phyloP scores from a whole-genome alignment of 2,888 invertebrate species.

The Acronicta alni region DNA sequence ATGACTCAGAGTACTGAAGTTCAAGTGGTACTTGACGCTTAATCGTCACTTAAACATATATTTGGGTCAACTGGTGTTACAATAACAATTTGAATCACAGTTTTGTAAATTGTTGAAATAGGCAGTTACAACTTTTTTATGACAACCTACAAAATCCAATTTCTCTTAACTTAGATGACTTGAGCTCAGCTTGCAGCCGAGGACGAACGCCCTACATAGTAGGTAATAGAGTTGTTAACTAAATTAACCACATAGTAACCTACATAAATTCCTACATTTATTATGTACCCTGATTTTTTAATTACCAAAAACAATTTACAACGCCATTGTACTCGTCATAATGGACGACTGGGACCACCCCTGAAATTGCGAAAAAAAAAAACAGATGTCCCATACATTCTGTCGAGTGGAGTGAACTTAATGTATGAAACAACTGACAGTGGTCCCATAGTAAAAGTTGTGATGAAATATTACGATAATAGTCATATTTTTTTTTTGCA shows the following conservation, averaged over 20 bases:
- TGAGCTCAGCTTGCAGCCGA: conserved; percentile 24
- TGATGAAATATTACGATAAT: too few relatives aligned
- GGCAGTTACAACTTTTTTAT: conserved; percentile 32
- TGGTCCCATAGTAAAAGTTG: too few relatives aligned
- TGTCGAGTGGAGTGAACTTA: too few relatives aligned
- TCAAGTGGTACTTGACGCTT: conserved; percentile 7
- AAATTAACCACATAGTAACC: background rate
- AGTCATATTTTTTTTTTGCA: too few relatives aligned
- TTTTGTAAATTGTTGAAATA: conserved; percentile 30
- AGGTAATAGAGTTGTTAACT: background rate
- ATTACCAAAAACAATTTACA: too few relatives aligned
- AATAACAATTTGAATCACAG: conserved; percentile 28
- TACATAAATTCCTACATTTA: too few relatives aligned
- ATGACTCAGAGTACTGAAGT: conserved; percentile 3
- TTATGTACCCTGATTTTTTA: too few relatives aligned
- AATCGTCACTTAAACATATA: background rate
- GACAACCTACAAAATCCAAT: conserved; percentile 34
- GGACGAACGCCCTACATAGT: background rate
- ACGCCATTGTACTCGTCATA: too few relatives aligned
- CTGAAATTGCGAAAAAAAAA: too few relatives aligned
- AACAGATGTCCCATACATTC: too few relatives aligned
- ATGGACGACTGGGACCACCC: too few relatives aligned
- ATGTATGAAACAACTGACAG: too few relatives aligned
- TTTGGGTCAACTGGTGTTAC: conserved; percentile 24
- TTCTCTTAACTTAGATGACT: conserved; percentile 37